These are phyloP conservation scores for Blera fallax DNA, from an alignment of 2,888 invertebrate genomes.

Conservation along the genomic window DNA sequence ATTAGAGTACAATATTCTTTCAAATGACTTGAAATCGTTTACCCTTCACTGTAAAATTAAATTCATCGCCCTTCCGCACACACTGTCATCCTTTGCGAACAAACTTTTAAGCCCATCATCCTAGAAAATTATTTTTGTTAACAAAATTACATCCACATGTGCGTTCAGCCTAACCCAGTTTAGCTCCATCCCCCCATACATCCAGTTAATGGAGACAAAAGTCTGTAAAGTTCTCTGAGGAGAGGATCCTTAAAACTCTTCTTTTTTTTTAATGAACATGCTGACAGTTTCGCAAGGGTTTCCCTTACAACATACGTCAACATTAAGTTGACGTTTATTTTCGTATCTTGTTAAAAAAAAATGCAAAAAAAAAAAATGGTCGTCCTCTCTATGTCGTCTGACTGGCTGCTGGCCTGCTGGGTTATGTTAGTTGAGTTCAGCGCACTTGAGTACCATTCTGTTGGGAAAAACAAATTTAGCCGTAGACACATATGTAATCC, in stretches of 20 bases:
- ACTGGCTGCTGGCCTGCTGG: neutral
- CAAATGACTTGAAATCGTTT: no score
- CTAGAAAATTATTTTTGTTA: neutral
- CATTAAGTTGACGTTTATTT: conserved; percentile 60
- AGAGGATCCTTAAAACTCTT: conserved; percentile 26
- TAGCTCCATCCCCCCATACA: neutral
- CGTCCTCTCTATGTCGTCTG: neutral
- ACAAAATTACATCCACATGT: neutral
- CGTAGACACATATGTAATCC: neutral
- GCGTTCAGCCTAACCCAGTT: neutral
- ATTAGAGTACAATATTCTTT: no score
- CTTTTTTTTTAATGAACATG: conserved; percentile 32
- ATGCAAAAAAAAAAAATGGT: neutral
- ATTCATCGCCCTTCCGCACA: no score
- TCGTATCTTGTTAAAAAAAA: conserved; percentile 15
- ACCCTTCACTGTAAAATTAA: no score
- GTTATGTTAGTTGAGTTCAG: conserved; percentile 4
- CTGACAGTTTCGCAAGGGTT: conserved; percentile 24
- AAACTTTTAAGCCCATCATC: neutral
- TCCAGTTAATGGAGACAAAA: neutral
- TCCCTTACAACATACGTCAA: conserved; percentile 46
- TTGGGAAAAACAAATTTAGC: neutral
- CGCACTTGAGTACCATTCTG: conserved; percentile 1
- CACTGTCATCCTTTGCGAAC: no score
- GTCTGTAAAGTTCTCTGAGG: conserved; percentile 33